Evolutionary conservation across 1,140 invertebrate genomes (phyloP).

Genomic region (Psix sp.): DNA sequence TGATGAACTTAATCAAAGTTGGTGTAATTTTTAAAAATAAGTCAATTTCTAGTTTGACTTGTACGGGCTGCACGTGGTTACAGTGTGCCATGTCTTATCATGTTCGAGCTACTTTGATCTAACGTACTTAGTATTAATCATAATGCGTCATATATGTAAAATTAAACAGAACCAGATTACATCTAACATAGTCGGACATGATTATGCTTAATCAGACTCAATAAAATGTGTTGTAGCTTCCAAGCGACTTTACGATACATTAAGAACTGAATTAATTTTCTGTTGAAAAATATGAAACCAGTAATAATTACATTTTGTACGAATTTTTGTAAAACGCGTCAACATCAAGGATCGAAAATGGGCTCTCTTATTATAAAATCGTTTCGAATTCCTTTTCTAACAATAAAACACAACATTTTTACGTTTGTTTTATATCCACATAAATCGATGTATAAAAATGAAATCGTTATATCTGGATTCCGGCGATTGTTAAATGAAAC

Average conservation of each 20-base stretch:
- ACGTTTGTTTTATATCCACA: neutral
- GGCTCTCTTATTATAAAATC: no score
- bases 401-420: neutral
- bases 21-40: conserved; percentile 38
- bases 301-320: no score
- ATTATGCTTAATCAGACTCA: conserved; percentile 23
- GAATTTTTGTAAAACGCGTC: no score
- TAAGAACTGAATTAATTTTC: no score
- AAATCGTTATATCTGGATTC: no score
- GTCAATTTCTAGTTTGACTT: conserved; percentile 31
- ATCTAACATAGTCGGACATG: conserved; percentile 41
- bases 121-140: conserved; percentile 42
- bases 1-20: conserved; percentile 20
- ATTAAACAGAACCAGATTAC: conserved; percentile 36
- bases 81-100: conserved; percentile 31
- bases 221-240: conserved; percentile 12
- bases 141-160: conserved; percentile 47
- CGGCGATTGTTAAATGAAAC: no score
- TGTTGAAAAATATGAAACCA: no score
- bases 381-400: neutral
- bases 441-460: neutral
- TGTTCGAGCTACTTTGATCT: conserved; percentile 31
- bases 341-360: no score
- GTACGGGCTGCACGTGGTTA: conserved; percentile 26
- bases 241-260: neutral